phyloP scores from a whole-genome alignment of 2,113 vertebrate genomes.

The Nothobranchius furzeri region DNA sequence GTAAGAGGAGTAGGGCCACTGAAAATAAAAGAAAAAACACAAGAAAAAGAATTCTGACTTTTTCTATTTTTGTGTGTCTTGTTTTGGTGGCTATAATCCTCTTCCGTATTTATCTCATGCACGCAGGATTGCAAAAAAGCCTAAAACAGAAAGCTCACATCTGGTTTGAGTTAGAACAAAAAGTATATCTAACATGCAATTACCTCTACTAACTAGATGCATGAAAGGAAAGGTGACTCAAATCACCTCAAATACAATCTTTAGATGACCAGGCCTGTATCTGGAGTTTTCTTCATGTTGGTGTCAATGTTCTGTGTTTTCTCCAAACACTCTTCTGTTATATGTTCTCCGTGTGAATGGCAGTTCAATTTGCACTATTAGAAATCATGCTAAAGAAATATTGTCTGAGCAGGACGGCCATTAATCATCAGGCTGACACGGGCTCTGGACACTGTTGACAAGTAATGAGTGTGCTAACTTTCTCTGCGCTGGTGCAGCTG shows the following conservation, averaged over 20 bases:
- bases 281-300: slow-evolving; percentile 5
- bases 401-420: slow-evolving; percentile 54
- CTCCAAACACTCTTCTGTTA: slow-evolving; percentile 38
- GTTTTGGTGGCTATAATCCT: too few relatives aligned
- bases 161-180: slow-evolving; percentile 1
- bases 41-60: too few relatives aligned
- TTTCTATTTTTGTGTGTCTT: too few relatives aligned
- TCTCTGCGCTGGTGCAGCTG: slow-evolving; percentile 56
- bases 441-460: slow-evolving; percentile 70
- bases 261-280: too few relatives aligned
- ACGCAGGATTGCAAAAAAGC: neutral
- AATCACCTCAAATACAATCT: too few relatives aligned
- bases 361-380: slow-evolving; percentile 56
- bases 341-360: slow-evolving; percentile 45
- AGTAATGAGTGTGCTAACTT: slow-evolving; percentile 65
- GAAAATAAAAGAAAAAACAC: too few relatives aligned
- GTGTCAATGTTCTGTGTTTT: slow-evolving; percentile 54
- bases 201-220: neutral
- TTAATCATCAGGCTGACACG: slow-evolving; percentile 75
- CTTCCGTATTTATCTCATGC: too few relatives aligned
- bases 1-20: too few relatives aligned
- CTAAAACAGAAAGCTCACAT: neutral
- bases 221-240: too few relatives aligned
- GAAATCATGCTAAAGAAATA: slow-evolving; percentile 70
- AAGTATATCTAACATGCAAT: neutral